These are phyloP conservation scores for Agrotis exclamationis DNA, from an alignment of 2,888 invertebrate genomes.

Conservation along the genomic window DNA sequence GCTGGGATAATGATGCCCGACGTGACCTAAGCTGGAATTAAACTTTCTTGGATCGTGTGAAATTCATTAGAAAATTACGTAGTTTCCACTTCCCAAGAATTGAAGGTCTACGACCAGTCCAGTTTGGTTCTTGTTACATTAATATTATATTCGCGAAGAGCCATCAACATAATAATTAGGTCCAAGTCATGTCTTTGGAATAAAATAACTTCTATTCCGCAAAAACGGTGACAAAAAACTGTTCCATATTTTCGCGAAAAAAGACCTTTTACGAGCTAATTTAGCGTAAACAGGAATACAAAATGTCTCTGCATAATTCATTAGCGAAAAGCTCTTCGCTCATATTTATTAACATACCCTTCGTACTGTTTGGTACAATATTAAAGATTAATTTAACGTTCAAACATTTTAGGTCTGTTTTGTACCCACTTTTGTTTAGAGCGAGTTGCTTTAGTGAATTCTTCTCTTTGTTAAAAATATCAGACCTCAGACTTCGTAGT, in stretches of 20 bases:
- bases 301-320: constrained; percentile 55
- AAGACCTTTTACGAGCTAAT: constrained; percentile 51
- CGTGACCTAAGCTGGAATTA: too few relatives aligned
- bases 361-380: constrained; percentile 21
- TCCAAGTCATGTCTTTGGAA: too few relatives aligned
- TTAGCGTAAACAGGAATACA: constrained; percentile 47
- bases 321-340: constrained; percentile 23
- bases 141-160: too few relatives aligned
- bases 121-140: too few relatives aligned
- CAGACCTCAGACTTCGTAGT: not conserved
- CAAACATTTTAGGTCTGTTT: constrained; percentile 12
- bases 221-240: not conserved
- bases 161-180: not conserved
- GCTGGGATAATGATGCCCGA: too few relatives aligned
- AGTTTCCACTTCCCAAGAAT: too few relatives aligned
- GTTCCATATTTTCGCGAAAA: constrained; percentile 15
- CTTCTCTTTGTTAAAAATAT: not conserved
- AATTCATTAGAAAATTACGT: too few relatives aligned
- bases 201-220: not conserved
- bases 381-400: constrained; percentile 29
- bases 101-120: too few relatives aligned
- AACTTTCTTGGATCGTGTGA: too few relatives aligned
- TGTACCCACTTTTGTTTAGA: constrained; percentile 9
- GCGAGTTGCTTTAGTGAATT: not conserved
- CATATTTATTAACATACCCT: constrained; percentile 29